A percentile compares a stretch with the other conserved stretches of the same genome.
Evolutionary conservation across 2,113 vertebrate genomes (phyloP).

Genomic region (Hemiprocne comata): DNA sequence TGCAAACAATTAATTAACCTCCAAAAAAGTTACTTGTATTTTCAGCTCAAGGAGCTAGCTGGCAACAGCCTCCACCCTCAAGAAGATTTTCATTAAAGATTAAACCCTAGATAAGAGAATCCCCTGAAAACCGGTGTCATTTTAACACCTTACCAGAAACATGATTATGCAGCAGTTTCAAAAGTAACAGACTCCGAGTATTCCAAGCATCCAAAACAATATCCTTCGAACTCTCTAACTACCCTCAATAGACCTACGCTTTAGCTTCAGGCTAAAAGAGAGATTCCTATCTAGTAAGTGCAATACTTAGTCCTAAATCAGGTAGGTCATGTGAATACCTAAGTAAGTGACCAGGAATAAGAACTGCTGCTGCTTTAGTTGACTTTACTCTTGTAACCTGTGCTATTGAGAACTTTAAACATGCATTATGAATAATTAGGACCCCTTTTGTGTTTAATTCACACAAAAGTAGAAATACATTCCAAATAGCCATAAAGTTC

Average conservation of each 20-base stretch:
- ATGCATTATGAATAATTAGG: not conserved
- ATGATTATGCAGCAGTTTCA: rapidly evolving
- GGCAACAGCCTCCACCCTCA: not conserved
- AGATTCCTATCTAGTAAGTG: not conserved
- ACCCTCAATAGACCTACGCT: not conserved
- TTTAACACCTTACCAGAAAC: not conserved
- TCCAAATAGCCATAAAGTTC: not conserved
- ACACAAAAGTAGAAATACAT: not conserved
- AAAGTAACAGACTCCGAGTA: not conserved
- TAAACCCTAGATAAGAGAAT: not conserved
- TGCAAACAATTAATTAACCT: not conserved
- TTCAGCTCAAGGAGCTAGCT: not conserved
- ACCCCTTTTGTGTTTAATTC: not conserved
- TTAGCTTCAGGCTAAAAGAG: not conserved
- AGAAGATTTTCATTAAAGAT: not conserved
- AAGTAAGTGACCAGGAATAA: not conserved
- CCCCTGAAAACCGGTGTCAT: not conserved
- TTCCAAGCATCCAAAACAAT: not conserved
- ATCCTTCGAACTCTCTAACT: not conserved
- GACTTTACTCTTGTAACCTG: not conserved
- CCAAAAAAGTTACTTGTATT: not conserved
- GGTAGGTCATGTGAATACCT: rapidly evolving
- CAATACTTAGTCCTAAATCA: not conserved
- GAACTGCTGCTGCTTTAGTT: not conserved
- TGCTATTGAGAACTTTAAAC: not conserved